phyloP scores from a whole-genome alignment of 2,113 vertebrate species.

The Puntigrus tetrazona region DNA sequence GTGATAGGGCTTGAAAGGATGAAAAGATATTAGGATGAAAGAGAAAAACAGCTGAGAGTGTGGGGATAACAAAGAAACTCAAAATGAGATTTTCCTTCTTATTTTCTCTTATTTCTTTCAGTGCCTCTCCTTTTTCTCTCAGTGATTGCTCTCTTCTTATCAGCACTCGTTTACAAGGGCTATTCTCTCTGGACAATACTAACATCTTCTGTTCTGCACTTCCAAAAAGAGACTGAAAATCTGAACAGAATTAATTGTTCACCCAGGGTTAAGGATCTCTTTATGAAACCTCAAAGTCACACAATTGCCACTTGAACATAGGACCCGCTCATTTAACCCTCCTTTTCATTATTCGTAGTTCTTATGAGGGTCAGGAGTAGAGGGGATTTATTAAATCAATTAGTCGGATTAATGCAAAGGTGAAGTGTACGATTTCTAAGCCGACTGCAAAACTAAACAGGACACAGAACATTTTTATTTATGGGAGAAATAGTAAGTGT shows the following conservation, averaged over 20 bases:
- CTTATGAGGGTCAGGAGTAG: not conserved
- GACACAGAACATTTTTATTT: not conserved
- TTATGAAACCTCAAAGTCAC: constrained; percentile 18
- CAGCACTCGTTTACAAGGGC: constrained; percentile 13
- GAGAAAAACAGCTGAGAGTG: constrained; percentile 16
- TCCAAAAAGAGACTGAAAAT: not conserved
- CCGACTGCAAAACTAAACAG: not conserved
- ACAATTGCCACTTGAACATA: constrained; percentile 12
- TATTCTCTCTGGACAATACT: not conserved
- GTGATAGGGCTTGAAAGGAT: constrained; percentile 2
- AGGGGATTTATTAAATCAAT: not conserved
- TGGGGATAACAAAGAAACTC: constrained; percentile 6
- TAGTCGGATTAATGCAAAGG: not conserved
- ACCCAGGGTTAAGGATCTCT: not conserved
- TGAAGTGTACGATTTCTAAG: not conserved
- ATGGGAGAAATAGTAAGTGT: too few relatives aligned
- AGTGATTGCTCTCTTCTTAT: constrained; percentile 33
- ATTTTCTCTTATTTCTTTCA: constrained; percentile 12
- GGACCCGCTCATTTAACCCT: not conserved
- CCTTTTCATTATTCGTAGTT: not conserved
- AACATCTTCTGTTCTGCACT: not conserved
- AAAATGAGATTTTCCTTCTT: constrained; percentile 17
- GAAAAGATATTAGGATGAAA: constrained; percentile 12
- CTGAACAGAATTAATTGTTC: not conserved
- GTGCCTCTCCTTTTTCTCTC: not conserved